Conservation (phyloP, 64 coral and sea anemone genomes). For the Trachythela sp. region DNA sequence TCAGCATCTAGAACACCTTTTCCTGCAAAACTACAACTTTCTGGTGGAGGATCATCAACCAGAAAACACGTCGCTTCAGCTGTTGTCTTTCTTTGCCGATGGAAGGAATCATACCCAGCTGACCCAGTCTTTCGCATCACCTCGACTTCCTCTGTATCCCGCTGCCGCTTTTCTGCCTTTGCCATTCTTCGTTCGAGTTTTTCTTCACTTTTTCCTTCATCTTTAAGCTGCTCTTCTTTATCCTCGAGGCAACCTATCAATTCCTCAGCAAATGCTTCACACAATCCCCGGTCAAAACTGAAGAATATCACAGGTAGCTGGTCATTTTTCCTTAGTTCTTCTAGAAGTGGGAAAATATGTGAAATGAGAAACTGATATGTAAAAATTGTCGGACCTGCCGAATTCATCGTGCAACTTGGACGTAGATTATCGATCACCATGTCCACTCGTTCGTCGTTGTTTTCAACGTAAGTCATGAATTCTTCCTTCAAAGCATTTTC, state of each 20-base stretch:
- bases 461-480: constrained; percentile 23
- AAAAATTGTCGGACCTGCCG: neutral
- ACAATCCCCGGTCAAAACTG: constrained; percentile 32
- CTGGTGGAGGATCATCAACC: neutral
- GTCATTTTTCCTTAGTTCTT: no score
- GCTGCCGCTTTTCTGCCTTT: neutral
- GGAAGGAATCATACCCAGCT: neutral
- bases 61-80: neutral
- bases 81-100: neutral
- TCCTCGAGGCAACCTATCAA: neutral
- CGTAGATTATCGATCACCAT: neutral
- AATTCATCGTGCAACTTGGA: neutral
- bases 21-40: neutral
- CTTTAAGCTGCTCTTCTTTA: neutral
- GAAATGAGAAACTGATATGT: neutral
- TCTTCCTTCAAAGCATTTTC: constrained; percentile 36
- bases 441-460: neutral
- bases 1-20: neutral
- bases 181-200: neutral
- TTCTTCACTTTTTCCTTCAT: neutral
- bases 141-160: neutral
- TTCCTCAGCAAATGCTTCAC: neutral
- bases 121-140: neutral
- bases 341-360: neutral
- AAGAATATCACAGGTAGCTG: neutral